Percentiles rank a stretch among this genome's conserved stretches.
These are phyloP conservation scores for Trilocha varians DNA, from an alignment of 2,888 invertebrate genomes.

Conservation along the genomic window DNA sequence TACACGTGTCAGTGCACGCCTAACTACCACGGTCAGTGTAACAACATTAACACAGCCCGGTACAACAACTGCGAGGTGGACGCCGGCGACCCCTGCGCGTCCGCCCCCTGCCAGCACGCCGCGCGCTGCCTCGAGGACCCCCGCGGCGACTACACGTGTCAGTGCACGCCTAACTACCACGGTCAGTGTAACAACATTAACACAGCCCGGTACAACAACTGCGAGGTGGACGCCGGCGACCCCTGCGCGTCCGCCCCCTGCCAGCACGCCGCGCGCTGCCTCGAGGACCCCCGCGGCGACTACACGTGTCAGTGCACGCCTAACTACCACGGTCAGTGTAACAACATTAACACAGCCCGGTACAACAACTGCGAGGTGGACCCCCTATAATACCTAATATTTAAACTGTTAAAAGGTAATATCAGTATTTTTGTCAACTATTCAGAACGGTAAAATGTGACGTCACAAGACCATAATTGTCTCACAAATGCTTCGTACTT, in stretches of 20 bases:
- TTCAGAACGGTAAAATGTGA: no score
- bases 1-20: slow-evolving; percentile 90
- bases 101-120: slow-evolving; percentile 80
- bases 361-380: slow-evolving; percentile 90
- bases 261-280: slow-evolving; percentile 77
- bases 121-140: slow-evolving; percentile 76
- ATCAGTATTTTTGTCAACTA: no score
- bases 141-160: slow-evolving; percentile 79
- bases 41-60: background rate
- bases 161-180: slow-evolving; percentile 78
- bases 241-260: slow-evolving; percentile 82
- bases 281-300: slow-evolving; percentile 76
- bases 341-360: background rate
- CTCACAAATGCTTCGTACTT: no score
- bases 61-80: slow-evolving; percentile 90
- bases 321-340: slow-evolving; percentile 76
- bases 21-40: slow-evolving; percentile 80
- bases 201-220: slow-evolving; percentile 76
- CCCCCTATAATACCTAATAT: no score
- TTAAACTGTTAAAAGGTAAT: no score
- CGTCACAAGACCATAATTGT: no score
- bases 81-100: slow-evolving; percentile 80
- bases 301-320: slow-evolving; percentile 80
- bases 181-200: slow-evolving; percentile 43
- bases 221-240: slow-evolving; percentile 85